These are phyloP conservation scores for Megastigmus dorsalis DNA, from an alignment of 2,888 invertebrate genomes.

Conservation along the genomic window DNA sequence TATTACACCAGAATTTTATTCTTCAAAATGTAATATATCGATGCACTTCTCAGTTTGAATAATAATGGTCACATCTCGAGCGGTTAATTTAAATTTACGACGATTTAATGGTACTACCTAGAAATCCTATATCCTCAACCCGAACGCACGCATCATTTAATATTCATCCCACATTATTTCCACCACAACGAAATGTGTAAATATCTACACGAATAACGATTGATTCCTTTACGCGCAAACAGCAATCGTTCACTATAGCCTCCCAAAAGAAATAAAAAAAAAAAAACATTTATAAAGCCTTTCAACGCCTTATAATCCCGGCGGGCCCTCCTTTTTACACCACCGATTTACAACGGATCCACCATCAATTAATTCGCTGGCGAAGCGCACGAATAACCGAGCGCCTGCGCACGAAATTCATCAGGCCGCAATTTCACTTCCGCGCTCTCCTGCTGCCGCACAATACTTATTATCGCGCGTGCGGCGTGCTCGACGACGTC, in stretches of 20 bases:
- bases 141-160: background rate
- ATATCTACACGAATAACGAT: too few relatives aligned
- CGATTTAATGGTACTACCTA: conserved; percentile 7
- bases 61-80: background rate
- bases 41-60: background rate
- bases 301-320: too few relatives aligned
- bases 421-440: conserved; percentile 20
- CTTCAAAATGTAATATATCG: conserved; percentile 26
- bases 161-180: too few relatives aligned
- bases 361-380: too few relatives aligned
- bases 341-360: too few relatives aligned
- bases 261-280: too few relatives aligned
- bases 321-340: too few relatives aligned
- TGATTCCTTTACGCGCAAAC: too few relatives aligned
- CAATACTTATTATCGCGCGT: conserved; percentile 48
- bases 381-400: background rate
- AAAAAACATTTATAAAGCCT: too few relatives aligned
- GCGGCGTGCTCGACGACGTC: conserved; percentile 33
- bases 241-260: too few relatives aligned
- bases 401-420: conserved; percentile 17
- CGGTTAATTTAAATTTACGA: conserved; percentile 17
- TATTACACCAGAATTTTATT: background rate
- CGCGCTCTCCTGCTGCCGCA: conserved; percentile 32
- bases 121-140: background rate
- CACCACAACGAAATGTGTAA: too few relatives aligned